Percentiles rank a stretch among this genome's conserved stretches.
phyloP scores from a whole-genome alignment of 2,888 invertebrate genomes.

The Mesorhabditis sp. region DNA sequence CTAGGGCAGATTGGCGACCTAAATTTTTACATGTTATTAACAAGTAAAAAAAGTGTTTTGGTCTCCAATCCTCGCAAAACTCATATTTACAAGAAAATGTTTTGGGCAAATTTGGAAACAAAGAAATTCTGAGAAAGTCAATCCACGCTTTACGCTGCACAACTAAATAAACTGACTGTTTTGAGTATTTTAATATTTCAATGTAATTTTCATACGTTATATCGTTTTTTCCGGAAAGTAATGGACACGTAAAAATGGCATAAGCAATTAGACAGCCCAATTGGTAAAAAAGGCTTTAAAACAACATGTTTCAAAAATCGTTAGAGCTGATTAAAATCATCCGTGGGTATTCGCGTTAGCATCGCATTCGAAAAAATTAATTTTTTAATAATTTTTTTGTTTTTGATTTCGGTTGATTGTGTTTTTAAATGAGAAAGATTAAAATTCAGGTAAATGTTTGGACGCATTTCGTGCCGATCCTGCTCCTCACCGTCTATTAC shows the following conservation, averaged over 20 bases:
- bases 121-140: no score
- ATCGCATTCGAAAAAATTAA: no score
- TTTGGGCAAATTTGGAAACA: no score
- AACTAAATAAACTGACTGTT: no score
- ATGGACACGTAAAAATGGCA: no score
- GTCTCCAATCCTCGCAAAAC: background rate
- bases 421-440: background rate
- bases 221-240: background rate
- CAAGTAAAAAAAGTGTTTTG: slow-evolving; percentile 1
- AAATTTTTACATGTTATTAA: slow-evolving; percentile 4
- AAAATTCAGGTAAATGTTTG: slow-evolving; percentile 49
- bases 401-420: no score
- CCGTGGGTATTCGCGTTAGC: no score
- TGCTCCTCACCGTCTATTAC: slow-evolving; percentile 38
- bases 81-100: slow-evolving; percentile 2
- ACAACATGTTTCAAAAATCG: no score
- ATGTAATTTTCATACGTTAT: background rate
- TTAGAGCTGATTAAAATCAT: no score
- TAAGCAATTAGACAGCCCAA: background rate
- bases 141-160: no score
- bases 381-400: no score
- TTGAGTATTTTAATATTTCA: no score
- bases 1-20: background rate
- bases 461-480: slow-evolving; percentile 48
- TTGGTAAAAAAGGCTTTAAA: background rate